Evolutionary conservation across 2,888 invertebrate species (phyloP).

Genomic region (Artemia sinica): DNA sequence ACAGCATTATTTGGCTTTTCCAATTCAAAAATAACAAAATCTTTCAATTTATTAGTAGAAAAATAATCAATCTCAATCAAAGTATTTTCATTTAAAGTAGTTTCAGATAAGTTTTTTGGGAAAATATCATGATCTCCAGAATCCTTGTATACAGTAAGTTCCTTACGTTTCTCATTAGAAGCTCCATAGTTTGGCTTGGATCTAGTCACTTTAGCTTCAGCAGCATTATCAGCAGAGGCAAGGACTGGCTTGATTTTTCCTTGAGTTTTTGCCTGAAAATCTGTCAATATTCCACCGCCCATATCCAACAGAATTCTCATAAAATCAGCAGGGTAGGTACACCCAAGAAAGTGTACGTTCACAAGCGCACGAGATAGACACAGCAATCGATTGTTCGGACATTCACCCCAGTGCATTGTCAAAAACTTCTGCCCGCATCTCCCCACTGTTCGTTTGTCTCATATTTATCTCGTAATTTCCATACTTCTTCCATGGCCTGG

Average conservation of each 20-base stretch:
- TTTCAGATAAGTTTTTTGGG: not conserved
- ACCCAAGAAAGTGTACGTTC: not conserved
- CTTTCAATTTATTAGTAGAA: not conserved
- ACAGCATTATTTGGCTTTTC: not conserved
- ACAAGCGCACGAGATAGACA: not conserved
- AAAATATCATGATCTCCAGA: not conserved
- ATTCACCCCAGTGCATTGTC: not conserved
- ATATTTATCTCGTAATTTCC: not conserved
- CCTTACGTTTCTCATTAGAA: not conserved
- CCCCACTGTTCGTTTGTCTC: not conserved
- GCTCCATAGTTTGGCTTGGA: slow-evolving; percentile 10
- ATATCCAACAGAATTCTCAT: slow-evolving; percentile 1
- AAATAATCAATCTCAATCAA: not conserved
- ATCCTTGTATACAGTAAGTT: not conserved
- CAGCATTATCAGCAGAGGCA: slow-evolving; percentile 1
- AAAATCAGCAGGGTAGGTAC: not conserved
- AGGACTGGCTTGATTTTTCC: not conserved
- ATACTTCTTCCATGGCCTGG: too few species aligned
- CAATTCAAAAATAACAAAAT: slow-evolving; percentile 1
- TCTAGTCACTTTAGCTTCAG: not conserved
- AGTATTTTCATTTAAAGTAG: not conserved
- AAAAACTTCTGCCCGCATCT: not conserved
- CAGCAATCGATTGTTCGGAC: not conserved
- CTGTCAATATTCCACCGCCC: not conserved
- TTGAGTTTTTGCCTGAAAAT: not conserved